Evolutionary conservation across 2,113 vertebrate species (phyloP).

Genomic region (Thomomys bottae): DNA sequence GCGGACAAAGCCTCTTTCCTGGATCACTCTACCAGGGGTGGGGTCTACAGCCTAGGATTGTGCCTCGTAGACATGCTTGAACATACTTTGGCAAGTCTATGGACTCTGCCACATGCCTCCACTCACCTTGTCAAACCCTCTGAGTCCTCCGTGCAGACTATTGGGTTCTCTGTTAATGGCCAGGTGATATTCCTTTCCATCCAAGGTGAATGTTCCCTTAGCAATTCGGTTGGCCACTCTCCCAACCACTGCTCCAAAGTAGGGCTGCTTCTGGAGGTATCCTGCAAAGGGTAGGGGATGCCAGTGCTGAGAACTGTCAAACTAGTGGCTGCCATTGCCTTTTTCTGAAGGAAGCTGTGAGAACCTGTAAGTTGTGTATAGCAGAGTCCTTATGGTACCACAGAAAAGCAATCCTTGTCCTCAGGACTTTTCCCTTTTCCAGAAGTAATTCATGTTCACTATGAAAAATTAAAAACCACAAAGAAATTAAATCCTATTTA

Average conservation of each 20-base stretch:
- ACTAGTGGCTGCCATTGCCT: neutral
- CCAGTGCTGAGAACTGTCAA: neutral
- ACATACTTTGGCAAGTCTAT: neutral
- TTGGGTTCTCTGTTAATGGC: constrained; percentile 93
- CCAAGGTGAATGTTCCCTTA: constrained; percentile 87
- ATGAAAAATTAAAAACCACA: too few species aligned
- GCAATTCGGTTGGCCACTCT: constrained; percentile 96
- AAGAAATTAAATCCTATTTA: too few species aligned
- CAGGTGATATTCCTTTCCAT: constrained; percentile 89
- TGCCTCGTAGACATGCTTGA: neutral
- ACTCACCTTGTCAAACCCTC: constrained; percentile 94
- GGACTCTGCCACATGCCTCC: neutral
- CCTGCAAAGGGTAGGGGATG: constrained; percentile 81
- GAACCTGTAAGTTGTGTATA: neutral
- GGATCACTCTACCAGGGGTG: neutral
- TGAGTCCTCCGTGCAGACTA: constrained; percentile 93
- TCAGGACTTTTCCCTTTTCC: neutral
- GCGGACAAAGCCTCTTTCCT: neutral
- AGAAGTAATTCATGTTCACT: neutral
- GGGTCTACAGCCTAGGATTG: neutral
- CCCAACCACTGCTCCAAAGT: constrained; percentile 92
- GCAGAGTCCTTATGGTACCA: neutral
- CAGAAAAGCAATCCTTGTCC: neutral
- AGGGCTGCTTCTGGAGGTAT: constrained; percentile 91
- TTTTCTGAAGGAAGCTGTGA: neutral